phyloP scores from a whole-genome alignment of 2,888 invertebrate genomes.

The Morpho achilles region DNA sequence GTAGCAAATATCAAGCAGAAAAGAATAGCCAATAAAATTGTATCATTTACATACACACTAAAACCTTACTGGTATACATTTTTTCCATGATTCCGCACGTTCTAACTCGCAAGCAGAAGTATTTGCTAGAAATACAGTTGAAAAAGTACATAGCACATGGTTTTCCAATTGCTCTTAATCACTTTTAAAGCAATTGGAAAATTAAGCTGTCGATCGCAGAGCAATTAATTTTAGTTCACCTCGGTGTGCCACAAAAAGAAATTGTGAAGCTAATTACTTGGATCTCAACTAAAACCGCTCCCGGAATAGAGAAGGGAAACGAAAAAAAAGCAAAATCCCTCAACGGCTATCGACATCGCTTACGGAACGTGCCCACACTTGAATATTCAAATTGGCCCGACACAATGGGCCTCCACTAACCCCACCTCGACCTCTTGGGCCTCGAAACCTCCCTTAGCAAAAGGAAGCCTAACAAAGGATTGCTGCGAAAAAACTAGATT shows the following conservation, averaged over 20 bases:
- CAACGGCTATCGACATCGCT: constrained; percentile 49
- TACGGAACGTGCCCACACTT: constrained; percentile 57
- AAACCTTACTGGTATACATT: too few species aligned
- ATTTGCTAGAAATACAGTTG: too few species aligned
- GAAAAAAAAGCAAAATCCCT: constrained; percentile 18
- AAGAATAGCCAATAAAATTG: too few species aligned
- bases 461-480: constrained; percentile 64
- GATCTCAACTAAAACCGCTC: constrained; percentile 17
- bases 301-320: constrained; percentile 10
- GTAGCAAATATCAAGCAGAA: too few species aligned
- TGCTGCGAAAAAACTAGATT: constrained; percentile 59
- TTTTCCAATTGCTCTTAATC: constrained; percentile 14
- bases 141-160: constrained; percentile 4
- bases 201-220: constrained; percentile 10
- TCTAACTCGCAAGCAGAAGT: too few species aligned
- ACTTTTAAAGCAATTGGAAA: constrained; percentile 15
- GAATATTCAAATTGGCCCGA: constrained; percentile 66
- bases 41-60: too few species aligned
- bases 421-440: constrained; percentile 30
- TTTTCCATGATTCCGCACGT: too few species aligned
- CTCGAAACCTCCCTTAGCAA: constrained; percentile 33
- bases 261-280: constrained; percentile 26
- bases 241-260: constrained; percentile 19
- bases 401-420: constrained; percentile 42
- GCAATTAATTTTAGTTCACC: constrained; percentile 18